Percentiles rank a stretch among this genome's conserved stretches.
phyloP scores from a whole-genome alignment of 2,113 vertebrate species.

The Antechinus stuartii region DNA sequence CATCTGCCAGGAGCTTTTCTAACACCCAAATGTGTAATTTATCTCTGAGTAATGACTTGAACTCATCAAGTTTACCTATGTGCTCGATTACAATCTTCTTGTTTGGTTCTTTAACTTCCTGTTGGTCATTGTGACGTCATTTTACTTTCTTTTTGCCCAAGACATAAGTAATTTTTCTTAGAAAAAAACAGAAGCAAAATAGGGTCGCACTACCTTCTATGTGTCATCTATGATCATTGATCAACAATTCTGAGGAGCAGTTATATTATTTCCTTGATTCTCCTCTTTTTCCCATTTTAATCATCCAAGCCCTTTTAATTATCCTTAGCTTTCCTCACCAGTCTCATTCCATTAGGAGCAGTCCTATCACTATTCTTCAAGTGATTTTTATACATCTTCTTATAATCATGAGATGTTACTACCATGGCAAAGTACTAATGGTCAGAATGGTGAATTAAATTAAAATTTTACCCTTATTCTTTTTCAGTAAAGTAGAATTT shows the following conservation, averaged over 20 bases:
- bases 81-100: not conserved
- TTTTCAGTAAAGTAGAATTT: not conserved
- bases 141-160: not conserved
- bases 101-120: not conserved
- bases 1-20: not conserved
- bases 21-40: not conserved
- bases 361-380: not conserved
- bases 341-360: not conserved
- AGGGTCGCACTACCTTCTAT: not conserved
- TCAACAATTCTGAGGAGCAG: not conserved
- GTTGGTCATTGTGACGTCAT: not conserved
- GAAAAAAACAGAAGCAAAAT: not conserved
- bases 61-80: not conserved
- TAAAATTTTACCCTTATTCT: not conserved
- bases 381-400: not conserved
- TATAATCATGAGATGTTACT: not conserved
- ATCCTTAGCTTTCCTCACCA: not conserved
- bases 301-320: not conserved
- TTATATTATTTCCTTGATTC: not conserved
- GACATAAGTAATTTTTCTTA: not conserved
- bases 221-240: not conserved
- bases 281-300: not conserved
- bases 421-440: not conserved
- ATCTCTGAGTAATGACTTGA: not conserved
- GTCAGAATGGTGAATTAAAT: not conserved